phyloP scores from a whole-genome alignment of 2,888 invertebrate genomes.

The Orchesellides sinensis region DNA sequence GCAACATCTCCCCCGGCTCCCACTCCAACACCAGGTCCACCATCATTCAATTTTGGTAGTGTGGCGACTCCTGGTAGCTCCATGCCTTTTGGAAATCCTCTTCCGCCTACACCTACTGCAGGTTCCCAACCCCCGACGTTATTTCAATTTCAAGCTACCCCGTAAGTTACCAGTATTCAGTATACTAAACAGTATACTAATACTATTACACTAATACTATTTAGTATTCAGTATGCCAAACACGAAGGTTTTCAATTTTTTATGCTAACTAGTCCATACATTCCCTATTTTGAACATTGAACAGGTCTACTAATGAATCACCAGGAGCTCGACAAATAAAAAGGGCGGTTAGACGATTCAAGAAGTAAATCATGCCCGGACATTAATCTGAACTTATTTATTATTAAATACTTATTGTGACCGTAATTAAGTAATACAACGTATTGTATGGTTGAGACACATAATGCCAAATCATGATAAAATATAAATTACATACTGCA shows the following conservation, averaged over 20 bases:
- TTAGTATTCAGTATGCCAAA: no score
- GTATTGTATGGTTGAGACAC: constrained; percentile 16
- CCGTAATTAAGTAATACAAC: constrained; percentile 39
- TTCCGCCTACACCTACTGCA: constrained; percentile 45
- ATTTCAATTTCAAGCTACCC: constrained; percentile 43
- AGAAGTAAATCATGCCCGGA: constrained; percentile 33
- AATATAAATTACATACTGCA: constrained; percentile 32
- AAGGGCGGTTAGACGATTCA: constrained; percentile 51
- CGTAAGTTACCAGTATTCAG: constrained; percentile 7
- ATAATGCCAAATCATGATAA: constrained; percentile 50
- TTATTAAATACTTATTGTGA: constrained; percentile 37
- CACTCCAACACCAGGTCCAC: not conserved
- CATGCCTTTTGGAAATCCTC: constrained; percentile 59
- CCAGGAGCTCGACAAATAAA: constrained; percentile 45
- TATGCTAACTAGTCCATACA: no score
- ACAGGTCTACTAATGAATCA: constrained; percentile 2
- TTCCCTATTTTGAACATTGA: no score
- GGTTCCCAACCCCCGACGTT: constrained; percentile 50
- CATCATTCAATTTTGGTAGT: constrained; percentile 45
- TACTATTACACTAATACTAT: no score
- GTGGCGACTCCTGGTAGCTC: constrained; percentile 21
- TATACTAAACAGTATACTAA: no score
- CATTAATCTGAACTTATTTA: not conserved
- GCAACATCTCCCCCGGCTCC: constrained; percentile 7
- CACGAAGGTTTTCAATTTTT: no score